Conservation (phyloP, 2,797 vertebrate genomes). For the Helicolenus hilgendorfi region DNA sequence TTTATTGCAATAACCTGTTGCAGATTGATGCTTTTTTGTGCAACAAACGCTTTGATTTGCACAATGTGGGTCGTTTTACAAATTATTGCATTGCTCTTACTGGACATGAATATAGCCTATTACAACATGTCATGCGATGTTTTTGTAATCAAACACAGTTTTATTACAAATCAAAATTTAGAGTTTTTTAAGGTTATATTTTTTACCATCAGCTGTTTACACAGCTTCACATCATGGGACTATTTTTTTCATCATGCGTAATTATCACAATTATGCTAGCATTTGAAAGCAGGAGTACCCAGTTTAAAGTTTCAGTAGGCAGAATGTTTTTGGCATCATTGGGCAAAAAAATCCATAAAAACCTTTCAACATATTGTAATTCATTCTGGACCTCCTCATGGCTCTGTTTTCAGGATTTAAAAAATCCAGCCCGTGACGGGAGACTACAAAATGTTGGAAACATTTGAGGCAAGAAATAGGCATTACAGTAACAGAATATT, state of each 20-base stretch:
- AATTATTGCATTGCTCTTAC: background rate
- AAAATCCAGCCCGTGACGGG: no score
- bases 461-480: no score
- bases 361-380: no score
- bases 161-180: background rate
- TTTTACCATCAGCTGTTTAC: background rate
- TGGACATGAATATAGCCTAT: background rate
- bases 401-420: no score
- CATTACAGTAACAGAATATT: no score
- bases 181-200: background rate
- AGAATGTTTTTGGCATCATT: no score
- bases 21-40: background rate
- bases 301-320: fast-evolving
- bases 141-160: background rate
- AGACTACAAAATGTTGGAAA: no score
- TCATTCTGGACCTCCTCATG: no score
- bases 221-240: fast-evolving
- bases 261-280: background rate
- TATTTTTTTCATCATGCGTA: background rate
- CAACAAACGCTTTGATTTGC: background rate
- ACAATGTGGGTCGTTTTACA: background rate
- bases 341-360: no score
- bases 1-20: background rate
- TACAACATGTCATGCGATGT: background rate
- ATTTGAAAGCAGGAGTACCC: fast-evolving